Percentiles rank a stretch among this genome's conserved stretches.
phyloP scores from a whole-genome alignment of 2,888 invertebrate genomes.

The Hermaeophaga mercurialis region DNA sequence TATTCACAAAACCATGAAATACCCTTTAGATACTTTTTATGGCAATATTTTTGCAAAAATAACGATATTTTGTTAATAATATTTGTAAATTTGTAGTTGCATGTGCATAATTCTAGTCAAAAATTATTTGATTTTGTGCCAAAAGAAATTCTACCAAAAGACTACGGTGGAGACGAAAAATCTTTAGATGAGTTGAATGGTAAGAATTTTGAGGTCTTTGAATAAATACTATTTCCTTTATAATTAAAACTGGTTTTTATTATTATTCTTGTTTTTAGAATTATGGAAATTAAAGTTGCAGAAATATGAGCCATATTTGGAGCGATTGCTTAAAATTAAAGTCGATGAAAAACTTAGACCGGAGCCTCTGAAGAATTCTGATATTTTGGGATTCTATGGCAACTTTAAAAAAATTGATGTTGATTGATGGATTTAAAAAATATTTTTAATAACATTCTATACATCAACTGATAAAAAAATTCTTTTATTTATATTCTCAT shows the following conservation, averaged over 20 bases:
- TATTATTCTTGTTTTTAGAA: constrained; percentile 20
- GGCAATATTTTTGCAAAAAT: no score
- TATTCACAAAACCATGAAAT: no score
- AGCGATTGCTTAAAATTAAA: constrained; percentile 6
- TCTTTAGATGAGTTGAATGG: constrained; percentile 1
- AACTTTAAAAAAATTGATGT: constrained; percentile 25
- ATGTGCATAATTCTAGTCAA: constrained; percentile 3
- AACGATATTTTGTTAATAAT: no score
- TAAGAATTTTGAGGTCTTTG: background rate
- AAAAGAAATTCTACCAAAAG: constrained; percentile 10
- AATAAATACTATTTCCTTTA: no score
- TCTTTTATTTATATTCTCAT: no score
- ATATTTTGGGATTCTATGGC: constrained; percentile 24
- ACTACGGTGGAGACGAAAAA: constrained; percentile 9
- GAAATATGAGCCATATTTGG: background rate
- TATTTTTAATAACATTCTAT: no score
- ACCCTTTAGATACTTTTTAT: no score
- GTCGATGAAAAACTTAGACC: constrained; percentile 19
- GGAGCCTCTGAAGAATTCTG: constrained; percentile 15
- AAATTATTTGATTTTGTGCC: background rate
- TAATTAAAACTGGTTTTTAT: no score
- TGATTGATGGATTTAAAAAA: constrained; percentile 4
- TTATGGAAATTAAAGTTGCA: constrained; percentile 15
- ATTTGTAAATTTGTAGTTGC: constrained; percentile 6
- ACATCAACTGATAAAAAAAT: no score